Percentiles rank a stretch among this genome's conserved stretches.
Conservation (phyloP, 2,888 invertebrate genomes). For the Clusia tigrina region DNA sequence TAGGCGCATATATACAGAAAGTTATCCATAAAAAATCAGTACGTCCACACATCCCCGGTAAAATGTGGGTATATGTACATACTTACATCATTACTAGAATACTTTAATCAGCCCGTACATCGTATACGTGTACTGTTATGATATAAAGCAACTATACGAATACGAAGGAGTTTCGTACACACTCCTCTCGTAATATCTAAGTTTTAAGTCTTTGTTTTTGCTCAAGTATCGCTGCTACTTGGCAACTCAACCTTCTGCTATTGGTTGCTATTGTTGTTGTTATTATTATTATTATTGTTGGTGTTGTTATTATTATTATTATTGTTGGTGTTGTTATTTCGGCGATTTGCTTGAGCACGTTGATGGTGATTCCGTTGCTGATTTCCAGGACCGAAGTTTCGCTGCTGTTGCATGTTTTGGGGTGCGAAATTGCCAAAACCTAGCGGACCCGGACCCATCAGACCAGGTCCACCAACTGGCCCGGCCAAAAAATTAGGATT, state of each 20-base stretch:
- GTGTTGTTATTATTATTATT: not conserved
- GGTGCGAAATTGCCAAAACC: conserved; percentile 6
- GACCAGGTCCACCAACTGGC: conserved; percentile 14
- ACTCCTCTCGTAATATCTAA: too few relatives aligned
- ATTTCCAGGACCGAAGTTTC: conserved; percentile 28
- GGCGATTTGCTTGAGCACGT: conserved; percentile 30
- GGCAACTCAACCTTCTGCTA: not conserved
- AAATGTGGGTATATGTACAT: too few relatives aligned
- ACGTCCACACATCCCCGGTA: too few relatives aligned
- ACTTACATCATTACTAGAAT: too few relatives aligned
- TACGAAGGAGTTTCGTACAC: too few relatives aligned
- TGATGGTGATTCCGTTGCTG: conserved; percentile 33
- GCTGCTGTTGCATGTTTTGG: conserved; percentile 29
- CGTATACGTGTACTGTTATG: too few relatives aligned
- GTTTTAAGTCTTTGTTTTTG: not conserved
- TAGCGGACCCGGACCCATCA: conserved; percentile 24
- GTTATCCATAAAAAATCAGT: too few relatives aligned
- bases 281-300: not conserved
- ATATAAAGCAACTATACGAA: too few relatives aligned
- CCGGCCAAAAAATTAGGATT: conserved; percentile 33
- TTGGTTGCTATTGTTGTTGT: not conserved
- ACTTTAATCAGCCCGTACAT: too few relatives aligned
- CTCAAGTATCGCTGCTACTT: not conserved
- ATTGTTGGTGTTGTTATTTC: not conserved
- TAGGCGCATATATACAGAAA: too few relatives aligned